Conservation (phyloP, 2,888 invertebrate species). For the Octodonta nipae region DNA sequence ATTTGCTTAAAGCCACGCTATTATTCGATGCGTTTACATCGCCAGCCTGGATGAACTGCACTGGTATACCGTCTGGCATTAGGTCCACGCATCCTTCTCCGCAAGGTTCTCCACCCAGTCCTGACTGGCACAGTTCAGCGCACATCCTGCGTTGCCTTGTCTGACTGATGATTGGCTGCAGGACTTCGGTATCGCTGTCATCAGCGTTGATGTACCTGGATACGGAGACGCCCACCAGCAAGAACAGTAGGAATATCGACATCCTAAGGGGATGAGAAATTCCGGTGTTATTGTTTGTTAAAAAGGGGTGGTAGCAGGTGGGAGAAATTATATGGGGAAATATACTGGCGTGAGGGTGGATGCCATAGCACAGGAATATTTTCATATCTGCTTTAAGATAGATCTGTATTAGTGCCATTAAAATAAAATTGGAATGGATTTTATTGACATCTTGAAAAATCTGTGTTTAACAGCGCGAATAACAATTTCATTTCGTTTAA, state of each 20-base stretch:
- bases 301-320: no score
- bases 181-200: constrained; percentile 22
- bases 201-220: constrained; percentile 20
- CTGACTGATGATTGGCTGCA: constrained; percentile 29
- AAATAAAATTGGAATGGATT: no score
- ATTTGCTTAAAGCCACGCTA: constrained; percentile 16
- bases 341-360: no score
- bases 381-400: no score
- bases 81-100: constrained; percentile 40
- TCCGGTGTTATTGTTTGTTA: constrained; percentile 8
- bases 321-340: no score
- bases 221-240: constrained; percentile 22
- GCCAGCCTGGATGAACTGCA: constrained; percentile 12
- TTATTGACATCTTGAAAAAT: no score
- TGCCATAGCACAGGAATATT: no score
- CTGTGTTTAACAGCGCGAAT: no score
- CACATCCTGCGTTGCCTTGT: constrained; percentile 32
- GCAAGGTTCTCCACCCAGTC: constrained; percentile 44
- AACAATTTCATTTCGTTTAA: no score
- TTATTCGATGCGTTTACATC: constrained; percentile 11
- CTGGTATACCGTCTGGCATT: constrained; percentile 37
- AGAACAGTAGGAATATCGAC: constrained; percentile 26
- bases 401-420: no score
- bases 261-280: constrained; percentile 23
- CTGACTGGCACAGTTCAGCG: constrained; percentile 33